Conservation (phyloP, 2,113 vertebrate genomes). For the Talpa occidentalis region DNA sequence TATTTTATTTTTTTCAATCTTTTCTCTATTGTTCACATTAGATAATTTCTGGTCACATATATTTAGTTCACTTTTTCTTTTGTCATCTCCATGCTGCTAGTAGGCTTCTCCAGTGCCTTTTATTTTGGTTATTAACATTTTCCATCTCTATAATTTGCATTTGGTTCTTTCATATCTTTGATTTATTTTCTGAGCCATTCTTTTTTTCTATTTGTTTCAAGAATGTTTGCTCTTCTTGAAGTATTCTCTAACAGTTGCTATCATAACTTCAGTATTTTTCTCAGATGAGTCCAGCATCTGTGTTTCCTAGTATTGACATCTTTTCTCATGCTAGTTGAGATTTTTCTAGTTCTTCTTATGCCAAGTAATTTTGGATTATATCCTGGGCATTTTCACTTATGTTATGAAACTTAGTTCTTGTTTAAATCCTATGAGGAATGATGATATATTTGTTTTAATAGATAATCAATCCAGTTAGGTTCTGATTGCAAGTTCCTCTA, state of each 20-base stretch:
- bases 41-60: not conserved
- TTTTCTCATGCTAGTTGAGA: not conserved
- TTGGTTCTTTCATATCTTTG: not conserved
- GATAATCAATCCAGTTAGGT: not conserved
- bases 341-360: too few relatives aligned
- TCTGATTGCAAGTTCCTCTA: not conserved
- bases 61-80: not conserved
- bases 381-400: not conserved
- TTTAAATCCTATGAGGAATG: not conserved
- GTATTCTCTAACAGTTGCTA: not conserved
- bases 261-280: not conserved
- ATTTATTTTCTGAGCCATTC: not conserved
- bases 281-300: not conserved
- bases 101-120: constrained; percentile 2
- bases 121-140: constrained; percentile 15
- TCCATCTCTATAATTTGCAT: not conserved
- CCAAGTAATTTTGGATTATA: too few relatives aligned
- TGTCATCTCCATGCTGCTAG: not conserved
- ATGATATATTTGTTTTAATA: constrained; percentile 13
- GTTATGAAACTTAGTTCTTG: not conserved
- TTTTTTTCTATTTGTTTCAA: constrained; percentile 5
- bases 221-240: constrained; percentile 31
- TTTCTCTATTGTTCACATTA: not conserved
- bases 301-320: constrained; percentile 11
- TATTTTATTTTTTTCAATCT: not conserved